These are phyloP conservation scores for Drosophila subquinaria DNA, from an alignment of 2,888 invertebrate genomes.

Conservation along the genomic window DNA sequence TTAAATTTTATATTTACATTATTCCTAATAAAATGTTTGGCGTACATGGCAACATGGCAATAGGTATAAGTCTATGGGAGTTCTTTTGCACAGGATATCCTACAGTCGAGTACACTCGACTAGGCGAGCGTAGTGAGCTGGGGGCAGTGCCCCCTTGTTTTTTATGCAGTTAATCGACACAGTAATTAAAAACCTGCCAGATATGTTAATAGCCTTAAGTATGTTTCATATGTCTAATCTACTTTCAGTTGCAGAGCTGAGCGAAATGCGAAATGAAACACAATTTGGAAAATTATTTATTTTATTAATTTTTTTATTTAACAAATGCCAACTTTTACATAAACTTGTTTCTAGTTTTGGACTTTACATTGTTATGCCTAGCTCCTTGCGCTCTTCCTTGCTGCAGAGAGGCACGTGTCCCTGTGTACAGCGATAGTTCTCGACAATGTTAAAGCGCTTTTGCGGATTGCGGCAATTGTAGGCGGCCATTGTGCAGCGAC, in stretches of 20 bases:
- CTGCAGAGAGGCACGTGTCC: slow-evolving; percentile 58
- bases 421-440: slow-evolving; percentile 67
- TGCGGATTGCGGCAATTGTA: slow-evolving; percentile 79
- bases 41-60: too few relatives aligned
- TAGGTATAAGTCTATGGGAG: too few relatives aligned
- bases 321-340: slow-evolving; percentile 16
- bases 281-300: background rate
- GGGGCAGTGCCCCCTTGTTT: too few relatives aligned
- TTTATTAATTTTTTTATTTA: background rate
- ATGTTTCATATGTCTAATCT: background rate
- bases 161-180: slow-evolving; percentile 8
- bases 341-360: too few relatives aligned
- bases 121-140: too few relatives aligned
- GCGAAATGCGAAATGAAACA: background rate
- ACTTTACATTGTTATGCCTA: slow-evolving; percentile 33
- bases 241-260: background rate
- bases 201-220: background rate
- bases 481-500: slow-evolving; percentile 69
- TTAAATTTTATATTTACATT: too few relatives aligned
- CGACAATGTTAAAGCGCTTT: slow-evolving; percentile 65
- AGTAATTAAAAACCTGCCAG: background rate
- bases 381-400: slow-evolving; percentile 50
- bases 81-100: too few relatives aligned
- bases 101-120: too few relatives aligned
- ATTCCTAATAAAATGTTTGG: too few relatives aligned